Percentiles rank a stretch among this genome's conserved stretches.
These are phyloP conservation scores for Pitangus sulphuratus DNA, from an alignment of 2,797 vertebrate species.

Conservation along the genomic window DNA sequence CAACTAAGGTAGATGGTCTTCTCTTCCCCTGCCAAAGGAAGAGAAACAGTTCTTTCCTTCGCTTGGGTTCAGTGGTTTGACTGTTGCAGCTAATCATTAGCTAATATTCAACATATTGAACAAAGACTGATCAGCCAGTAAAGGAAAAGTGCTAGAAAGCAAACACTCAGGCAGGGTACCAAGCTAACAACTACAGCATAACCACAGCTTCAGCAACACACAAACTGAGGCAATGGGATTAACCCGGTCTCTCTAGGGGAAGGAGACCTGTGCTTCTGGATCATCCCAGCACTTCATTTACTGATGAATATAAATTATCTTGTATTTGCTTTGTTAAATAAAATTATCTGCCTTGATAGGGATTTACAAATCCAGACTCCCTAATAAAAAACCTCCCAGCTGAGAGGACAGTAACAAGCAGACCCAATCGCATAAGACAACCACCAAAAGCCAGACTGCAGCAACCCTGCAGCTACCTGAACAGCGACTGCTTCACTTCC, in stretches of 20 bases:
- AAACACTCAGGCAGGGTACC: not conserved
- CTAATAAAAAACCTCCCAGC: not conserved
- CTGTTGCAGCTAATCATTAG: not conserved
- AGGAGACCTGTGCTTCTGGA: not conserved
- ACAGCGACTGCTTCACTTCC: not conserved
- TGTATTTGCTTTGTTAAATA: not conserved
- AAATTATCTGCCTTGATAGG: not conserved
- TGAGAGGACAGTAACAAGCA: not conserved
- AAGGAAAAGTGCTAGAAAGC: not conserved
- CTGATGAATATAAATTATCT: not conserved
- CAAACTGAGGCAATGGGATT: not conserved
- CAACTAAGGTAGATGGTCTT: not conserved
- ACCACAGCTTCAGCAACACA: not conserved
- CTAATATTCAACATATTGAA: not conserved
- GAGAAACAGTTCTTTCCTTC: not conserved
- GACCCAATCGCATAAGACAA: rapidly evolving
- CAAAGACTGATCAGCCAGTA: not conserved
- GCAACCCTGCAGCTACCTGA: not conserved
- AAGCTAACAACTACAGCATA: not conserved
- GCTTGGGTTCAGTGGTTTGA: not conserved
- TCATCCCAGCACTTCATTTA: not conserved
- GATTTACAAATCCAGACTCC: not conserved
- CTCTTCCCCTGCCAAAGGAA: not conserved
- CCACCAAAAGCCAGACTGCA: not conserved
- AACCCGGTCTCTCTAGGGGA: not conserved